phyloP scores from a whole-genome alignment of 1,140 invertebrate genomes.

The Fragariocoptes setiger region DNA sequence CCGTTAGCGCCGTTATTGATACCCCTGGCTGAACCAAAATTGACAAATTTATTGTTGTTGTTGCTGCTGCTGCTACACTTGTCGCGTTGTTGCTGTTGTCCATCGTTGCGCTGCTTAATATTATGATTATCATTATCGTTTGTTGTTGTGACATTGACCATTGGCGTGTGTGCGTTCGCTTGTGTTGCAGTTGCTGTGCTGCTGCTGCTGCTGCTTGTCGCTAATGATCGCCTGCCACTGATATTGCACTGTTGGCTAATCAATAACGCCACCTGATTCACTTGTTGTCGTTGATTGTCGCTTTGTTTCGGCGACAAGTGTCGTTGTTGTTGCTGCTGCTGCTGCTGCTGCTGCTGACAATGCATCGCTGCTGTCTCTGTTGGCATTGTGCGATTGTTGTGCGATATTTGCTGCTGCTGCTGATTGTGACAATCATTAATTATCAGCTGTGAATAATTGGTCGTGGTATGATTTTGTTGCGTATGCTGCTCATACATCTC shows the following conservation, averaged over 20 bases:
- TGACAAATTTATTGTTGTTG: not conserved
- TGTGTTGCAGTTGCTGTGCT: not conserved
- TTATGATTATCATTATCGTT: not conserved
- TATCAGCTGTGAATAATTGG: not conserved
- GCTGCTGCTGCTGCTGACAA: not conserved
- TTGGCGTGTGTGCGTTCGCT: not conserved
- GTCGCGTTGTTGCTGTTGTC: not conserved
- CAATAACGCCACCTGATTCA: not conserved
- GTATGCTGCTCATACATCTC: not conserved
- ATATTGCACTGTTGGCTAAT: not conserved
- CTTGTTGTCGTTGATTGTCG: not conserved
- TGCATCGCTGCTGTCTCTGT: not conserved
- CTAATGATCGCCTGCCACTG: not conserved
- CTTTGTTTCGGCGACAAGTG: not conserved
- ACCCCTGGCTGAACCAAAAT: not conserved
- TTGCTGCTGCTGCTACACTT: not conserved
- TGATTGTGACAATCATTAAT: not conserved
- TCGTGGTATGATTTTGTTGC: not conserved
- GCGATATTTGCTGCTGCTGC: not conserved
- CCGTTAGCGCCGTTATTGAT: not conserved
- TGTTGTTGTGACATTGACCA: no score
- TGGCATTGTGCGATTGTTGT: not conserved
- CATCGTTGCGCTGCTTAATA: not conserved
- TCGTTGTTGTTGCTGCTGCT: not conserved
- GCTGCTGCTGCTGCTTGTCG: not conserved